Conservation (phyloP, 2,113 vertebrate species). For the Cyprinodon brontotheroides region DNA sequence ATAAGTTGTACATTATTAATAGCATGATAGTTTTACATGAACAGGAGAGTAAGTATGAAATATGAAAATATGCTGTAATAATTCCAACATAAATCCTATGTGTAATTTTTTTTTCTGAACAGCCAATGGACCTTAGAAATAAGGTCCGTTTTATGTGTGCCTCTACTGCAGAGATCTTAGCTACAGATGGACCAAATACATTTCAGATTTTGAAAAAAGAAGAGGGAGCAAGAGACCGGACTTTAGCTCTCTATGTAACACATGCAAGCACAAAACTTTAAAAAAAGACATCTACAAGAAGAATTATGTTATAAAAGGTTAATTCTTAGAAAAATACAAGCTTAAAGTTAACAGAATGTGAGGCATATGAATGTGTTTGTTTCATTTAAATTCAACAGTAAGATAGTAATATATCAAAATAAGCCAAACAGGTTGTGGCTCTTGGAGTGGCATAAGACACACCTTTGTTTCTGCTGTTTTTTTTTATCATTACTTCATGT, state of each 20-base stretch:
- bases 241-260: constrained; percentile 44
- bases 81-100: constrained; percentile 8
- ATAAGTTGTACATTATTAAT: background rate
- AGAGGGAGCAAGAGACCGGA: constrained; percentile 11
- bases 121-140: background rate
- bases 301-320: constrained; percentile 17
- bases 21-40: background rate
- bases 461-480: background rate
- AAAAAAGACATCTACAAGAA: background rate
- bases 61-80: background rate
- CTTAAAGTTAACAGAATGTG: background rate
- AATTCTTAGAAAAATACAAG: background rate
- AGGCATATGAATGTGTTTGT: background rate
- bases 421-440: background rate
- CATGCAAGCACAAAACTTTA: constrained; percentile 44
- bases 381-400: background rate
- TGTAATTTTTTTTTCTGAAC: constrained; percentile 1
- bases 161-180: background rate
- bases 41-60: background rate
- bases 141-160: background rate
- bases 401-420: constrained; percentile 1
- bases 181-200: background rate
- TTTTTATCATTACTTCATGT: background rate
- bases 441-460: background rate
- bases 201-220: constrained; percentile 9